phyloP scores from a whole-genome alignment of 64 coral and sea anemone genomes.

The Platygyra sinensis region DNA sequence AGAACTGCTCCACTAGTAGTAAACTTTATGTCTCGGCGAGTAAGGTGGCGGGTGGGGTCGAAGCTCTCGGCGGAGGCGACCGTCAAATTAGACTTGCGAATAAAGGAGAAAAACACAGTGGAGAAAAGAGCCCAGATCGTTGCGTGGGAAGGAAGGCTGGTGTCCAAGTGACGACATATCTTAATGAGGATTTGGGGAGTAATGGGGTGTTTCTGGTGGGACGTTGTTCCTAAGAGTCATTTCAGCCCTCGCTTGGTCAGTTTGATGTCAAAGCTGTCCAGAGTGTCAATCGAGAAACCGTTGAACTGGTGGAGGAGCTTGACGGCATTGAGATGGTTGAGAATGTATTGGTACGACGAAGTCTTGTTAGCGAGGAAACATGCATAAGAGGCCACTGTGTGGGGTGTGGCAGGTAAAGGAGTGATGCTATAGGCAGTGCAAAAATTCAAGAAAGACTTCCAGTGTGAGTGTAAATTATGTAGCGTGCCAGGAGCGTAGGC shows the following conservation, averaged over 20 bases:
- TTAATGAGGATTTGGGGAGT: background rate
- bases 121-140: background rate
- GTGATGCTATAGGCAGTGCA: no score
- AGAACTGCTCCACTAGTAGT: background rate
- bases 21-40: background rate
- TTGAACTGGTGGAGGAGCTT: background rate
- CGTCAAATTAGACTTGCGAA: background rate
- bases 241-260: background rate
- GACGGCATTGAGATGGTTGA: no score
- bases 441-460: no score
- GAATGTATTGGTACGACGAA: background rate
- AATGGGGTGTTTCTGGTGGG: background rate
- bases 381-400: background rate
- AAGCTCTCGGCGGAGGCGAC: background rate
- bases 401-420: constrained; percentile 4
- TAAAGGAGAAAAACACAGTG: background rate
- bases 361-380: background rate
- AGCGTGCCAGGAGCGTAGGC: no score
- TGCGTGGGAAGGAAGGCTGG: background rate
- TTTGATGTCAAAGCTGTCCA: background rate
- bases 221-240: background rate
- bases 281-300: background rate
- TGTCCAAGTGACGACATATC: background rate
- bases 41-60: background rate
- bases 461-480: no score